These are phyloP conservation scores for Scytalopus superciliaris DNA, from an alignment of 2,113 vertebrate species.

Conservation along the genomic window DNA sequence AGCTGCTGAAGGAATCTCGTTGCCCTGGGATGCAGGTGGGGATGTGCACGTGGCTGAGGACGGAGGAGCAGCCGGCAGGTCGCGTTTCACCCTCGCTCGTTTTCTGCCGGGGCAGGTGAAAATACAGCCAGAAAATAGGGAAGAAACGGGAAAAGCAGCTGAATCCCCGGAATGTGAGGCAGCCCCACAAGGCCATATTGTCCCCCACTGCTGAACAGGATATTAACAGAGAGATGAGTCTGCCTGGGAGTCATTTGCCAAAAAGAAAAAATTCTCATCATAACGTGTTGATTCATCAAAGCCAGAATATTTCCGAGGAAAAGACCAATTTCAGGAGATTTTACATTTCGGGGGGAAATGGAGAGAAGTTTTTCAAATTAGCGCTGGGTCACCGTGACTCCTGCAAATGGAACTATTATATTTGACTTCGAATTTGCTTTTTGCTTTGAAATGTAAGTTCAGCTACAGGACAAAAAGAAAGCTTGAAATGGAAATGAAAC, in stretches of 20 bases:
- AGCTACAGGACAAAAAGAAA: slow-evolving; percentile 15
- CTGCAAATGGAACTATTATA: neutral
- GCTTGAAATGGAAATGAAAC: slow-evolving; percentile 58
- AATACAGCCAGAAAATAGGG: neutral
- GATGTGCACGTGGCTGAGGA: neutral
- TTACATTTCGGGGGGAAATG: neutral
- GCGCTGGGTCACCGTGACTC: neutral
- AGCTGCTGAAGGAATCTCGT: neutral
- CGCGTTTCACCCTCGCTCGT: fast-evolving
- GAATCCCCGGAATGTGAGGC: neutral
- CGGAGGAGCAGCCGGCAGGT: neutral
- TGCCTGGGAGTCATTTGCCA: neutral
- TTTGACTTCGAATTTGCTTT: slow-evolving; percentile 10
- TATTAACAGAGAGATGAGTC: neutral
- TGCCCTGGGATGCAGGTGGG: neutral
- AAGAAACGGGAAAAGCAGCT: neutral
- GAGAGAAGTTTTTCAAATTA: neutral
- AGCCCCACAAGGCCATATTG: fast-evolving
- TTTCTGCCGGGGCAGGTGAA: neutral
- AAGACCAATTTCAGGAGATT: slow-evolving; percentile 21
- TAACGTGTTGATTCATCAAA: slow-evolving; percentile 21
- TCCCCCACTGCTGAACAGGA: fast-evolving
- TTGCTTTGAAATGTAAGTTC: slow-evolving; percentile 43
- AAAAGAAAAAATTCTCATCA: neutral
- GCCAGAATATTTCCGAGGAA: neutral